Base-by-base conservation (phyloP, 2,888 invertebrate species). In the Oegoconia quadripuncta region DNA sequence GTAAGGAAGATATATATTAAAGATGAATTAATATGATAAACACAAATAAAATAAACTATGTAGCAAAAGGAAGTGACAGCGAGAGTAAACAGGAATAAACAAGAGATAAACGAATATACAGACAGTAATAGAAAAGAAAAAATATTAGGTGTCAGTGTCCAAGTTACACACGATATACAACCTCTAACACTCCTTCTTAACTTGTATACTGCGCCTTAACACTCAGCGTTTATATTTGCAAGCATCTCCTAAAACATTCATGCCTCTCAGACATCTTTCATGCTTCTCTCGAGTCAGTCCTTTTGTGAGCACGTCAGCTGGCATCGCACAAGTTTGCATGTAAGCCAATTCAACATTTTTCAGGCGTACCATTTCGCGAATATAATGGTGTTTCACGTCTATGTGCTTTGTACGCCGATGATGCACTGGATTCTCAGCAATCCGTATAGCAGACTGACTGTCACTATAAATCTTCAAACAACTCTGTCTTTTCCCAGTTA, bases 381-480 rank as follows among this genome's bases (percentile, higher is more conserved):
- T 13, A 38, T 40, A 44, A 28, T 40, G 34, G 7, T 40, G 14
- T 0, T 32, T 25, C 2, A 43, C 29, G 34, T 46, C 39, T 25
- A 47, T 44, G 20, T 44, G 43, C 11, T 47, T 47, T 6, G 39
- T 39, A 20, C 39, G 17, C n/a, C 30, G 36, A 9, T 44, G 44
- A 14, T 31, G 40, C 16, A 42, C 22, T 16, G 42, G 41, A 26
- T 34, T 40, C 29, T 30, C 18, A 8, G 34, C 20, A 26, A 44
- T 29, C 12, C 27, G 30, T 14, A 39, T 35, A 34, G 43, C 39
- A 9, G 36, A 23, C 20, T 39, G 34, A 23, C 35, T 41, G 30
- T 44, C 40, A 39, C 12, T 36, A 44, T 1, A 39, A 7, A 17
- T 9, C n/a, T 3, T 6, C 16, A 13, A 3, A 12, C 12, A 16